Conservation (phyloP, 2,888 invertebrate genomes). For the Lydus trimaculatus region DNA sequence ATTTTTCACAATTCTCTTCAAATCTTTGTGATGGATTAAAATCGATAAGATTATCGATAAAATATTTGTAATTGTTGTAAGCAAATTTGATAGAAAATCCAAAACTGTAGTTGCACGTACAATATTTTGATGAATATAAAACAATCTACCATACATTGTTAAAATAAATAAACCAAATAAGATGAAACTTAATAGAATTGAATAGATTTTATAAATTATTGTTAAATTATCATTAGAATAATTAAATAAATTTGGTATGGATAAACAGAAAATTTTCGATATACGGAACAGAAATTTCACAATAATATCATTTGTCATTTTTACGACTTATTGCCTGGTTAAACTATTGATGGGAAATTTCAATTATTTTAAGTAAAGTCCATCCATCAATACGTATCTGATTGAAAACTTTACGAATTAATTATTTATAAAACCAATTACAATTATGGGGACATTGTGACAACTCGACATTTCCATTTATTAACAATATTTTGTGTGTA, state of each 20-base stretch:
- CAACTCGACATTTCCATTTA: too few relatives aligned
- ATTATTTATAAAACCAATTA: background rate
- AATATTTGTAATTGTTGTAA: slow-evolving; percentile 14
- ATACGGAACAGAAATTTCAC: background rate
- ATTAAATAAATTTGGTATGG: slow-evolving; percentile 19
- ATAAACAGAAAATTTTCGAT: slow-evolving; percentile 5
- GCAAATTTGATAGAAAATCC: slow-evolving; percentile 7
- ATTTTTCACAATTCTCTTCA: slow-evolving; percentile 9
- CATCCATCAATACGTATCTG: background rate
- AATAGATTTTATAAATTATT: slow-evolving; percentile 14
- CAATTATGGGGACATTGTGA: background rate
- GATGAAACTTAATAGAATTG: slow-evolving; percentile 8
- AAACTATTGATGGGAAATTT: too few relatives aligned
- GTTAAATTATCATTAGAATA: slow-evolving; percentile 16
- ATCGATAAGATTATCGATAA: slow-evolving; percentile 9
- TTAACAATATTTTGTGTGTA: too few relatives aligned
- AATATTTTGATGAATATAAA: background rate
- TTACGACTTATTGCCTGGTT: too few relatives aligned
- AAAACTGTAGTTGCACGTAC: slow-evolving; percentile 4
- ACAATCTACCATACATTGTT: background rate
- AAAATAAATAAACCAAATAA: slow-evolving; percentile 9
- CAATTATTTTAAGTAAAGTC: background rate
- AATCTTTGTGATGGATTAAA: slow-evolving; percentile 3
- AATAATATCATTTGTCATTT: too few relatives aligned
- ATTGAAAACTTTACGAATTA: too few relatives aligned